A percentile compares a stretch with the other conserved stretches of the same genome.
Evolutionary conservation across 2,797 vertebrate genomes (phyloP).

Genomic region (Meriones psammophilus): DNA sequence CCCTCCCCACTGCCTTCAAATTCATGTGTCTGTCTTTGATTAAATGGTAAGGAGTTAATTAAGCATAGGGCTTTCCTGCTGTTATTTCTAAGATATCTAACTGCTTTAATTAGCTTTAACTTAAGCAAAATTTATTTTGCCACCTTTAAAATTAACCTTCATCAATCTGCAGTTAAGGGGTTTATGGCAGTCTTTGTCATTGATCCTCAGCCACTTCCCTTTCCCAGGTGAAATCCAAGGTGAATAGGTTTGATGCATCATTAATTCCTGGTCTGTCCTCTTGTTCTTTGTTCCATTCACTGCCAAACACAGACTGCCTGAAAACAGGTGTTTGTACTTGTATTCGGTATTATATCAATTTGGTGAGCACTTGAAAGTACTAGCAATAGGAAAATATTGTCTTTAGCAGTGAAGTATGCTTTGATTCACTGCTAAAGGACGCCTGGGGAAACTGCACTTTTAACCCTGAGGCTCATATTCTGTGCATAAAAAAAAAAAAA

Average conservation of each 20-base stretch:
- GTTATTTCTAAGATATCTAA: conserved; percentile 30
- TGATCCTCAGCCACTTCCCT: neutral
- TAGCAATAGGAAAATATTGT: conserved; percentile 69
- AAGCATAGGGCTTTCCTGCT: neutral
- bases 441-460: conserved; percentile 38
- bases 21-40: neutral
- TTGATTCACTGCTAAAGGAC: conserved; percentile 55
- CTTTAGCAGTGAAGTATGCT: conserved; percentile 33
- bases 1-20: neutral
- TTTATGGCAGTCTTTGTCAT: neutral
- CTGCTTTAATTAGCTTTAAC: conserved; percentile 37
- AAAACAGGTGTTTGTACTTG: conserved; percentile 56
- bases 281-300: conserved; percentile 3
- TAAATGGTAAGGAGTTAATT: neutral
- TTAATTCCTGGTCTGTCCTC: conserved; percentile 46
- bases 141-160: conserved; percentile 61
- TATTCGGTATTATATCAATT: neutral
- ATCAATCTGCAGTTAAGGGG: neutral
- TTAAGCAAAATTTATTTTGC: neutral
- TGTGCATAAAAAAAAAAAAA: conserved; percentile 12
- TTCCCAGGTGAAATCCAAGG: conserved; percentile 6
- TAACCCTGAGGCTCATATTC: conserved; percentile 43
- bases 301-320: conserved; percentile 18
- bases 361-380: conserved; percentile 51
- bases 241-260: conserved; percentile 1